Conservation (phyloP, 2,797 vertebrate genomes). For the Acanthurus leucopareius region DNA sequence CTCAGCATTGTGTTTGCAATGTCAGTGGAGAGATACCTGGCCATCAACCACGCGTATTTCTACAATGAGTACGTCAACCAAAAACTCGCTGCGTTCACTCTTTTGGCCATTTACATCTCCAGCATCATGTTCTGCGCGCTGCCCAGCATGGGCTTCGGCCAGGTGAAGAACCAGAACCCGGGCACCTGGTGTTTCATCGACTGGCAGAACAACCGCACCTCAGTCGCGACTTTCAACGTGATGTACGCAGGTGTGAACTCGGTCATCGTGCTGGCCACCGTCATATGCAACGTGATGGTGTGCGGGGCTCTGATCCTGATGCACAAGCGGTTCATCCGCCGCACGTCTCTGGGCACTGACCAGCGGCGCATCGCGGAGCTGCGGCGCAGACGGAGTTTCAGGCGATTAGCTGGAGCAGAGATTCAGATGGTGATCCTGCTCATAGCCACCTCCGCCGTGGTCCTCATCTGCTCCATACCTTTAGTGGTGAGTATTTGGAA, state of each 20-base stretch:
- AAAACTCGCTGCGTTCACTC: constrained; percentile 89
- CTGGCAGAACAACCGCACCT: constrained; percentile 88
- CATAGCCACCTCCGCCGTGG: constrained; percentile 93
- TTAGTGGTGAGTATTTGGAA: constrained; percentile 90
- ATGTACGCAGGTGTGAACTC: constrained; percentile 95
- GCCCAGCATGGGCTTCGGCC: constrained; percentile 91
- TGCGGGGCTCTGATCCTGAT: constrained; percentile 95
- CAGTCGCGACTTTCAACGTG: constrained; percentile 89
- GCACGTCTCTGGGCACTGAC: constrained; percentile 93
- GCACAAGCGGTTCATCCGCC: constrained; percentile 94
- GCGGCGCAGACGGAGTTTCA: constrained; percentile 90
- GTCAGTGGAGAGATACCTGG: constrained; percentile 96
- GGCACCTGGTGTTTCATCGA: constrained; percentile 96
- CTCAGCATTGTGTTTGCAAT: constrained; percentile 97
- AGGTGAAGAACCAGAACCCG: constrained; percentile 86
- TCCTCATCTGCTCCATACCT: constrained; percentile 97
- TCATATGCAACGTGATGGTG: constrained; percentile 94
- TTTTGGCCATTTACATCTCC: constrained; percentile 89
- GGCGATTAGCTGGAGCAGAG: constrained; percentile 93
- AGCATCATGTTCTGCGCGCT: constrained; percentile 94
- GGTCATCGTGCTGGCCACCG: constrained; percentile 91
- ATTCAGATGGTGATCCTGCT: constrained; percentile 99
- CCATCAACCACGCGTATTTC: constrained; percentile 98
- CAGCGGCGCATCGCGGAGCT: constrained; percentile 86
- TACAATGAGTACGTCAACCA: constrained; percentile 95